Conservation (phyloP, 2,797 vertebrate genomes). For the Acropternis orthonyx region DNA sequence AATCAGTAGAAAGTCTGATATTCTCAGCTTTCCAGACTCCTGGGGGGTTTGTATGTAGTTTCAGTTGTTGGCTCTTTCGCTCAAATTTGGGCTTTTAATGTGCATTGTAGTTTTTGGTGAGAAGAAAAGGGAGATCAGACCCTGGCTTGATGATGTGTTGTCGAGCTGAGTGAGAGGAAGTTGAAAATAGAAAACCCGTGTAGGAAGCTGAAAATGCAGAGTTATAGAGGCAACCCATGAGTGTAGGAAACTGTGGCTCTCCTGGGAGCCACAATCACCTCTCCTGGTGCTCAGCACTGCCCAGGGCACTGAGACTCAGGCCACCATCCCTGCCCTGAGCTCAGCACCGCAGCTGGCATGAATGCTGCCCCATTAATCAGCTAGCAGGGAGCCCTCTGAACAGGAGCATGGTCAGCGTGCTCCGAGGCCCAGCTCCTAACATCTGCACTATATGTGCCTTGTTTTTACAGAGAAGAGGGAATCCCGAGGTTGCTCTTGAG, state of each 20-base stretch:
- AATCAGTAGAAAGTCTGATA: neutral
- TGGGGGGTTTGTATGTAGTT: neutral
- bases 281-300: neutral
- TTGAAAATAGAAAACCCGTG: neutral
- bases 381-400: neutral
- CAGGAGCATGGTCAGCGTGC: neutral
- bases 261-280: neutral
- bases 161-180: neutral
- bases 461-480: neutral
- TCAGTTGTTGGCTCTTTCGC: neutral
- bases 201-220: neutral
- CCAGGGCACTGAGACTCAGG: neutral
- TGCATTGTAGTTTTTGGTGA: neutral
- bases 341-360: neutral
- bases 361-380: conserved; percentile 10
- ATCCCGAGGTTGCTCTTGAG: neutral
- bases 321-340: neutral
- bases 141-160: neutral
- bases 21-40: neutral
- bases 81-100: neutral
- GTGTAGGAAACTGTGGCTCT: neutral
- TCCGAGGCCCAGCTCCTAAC: neutral
- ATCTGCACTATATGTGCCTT: neutral
- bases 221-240: neutral
- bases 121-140: neutral